Base-by-base conservation (phyloP, 2,797 vertebrate genomes). In the Crocodylus rhombifer region DNA sequence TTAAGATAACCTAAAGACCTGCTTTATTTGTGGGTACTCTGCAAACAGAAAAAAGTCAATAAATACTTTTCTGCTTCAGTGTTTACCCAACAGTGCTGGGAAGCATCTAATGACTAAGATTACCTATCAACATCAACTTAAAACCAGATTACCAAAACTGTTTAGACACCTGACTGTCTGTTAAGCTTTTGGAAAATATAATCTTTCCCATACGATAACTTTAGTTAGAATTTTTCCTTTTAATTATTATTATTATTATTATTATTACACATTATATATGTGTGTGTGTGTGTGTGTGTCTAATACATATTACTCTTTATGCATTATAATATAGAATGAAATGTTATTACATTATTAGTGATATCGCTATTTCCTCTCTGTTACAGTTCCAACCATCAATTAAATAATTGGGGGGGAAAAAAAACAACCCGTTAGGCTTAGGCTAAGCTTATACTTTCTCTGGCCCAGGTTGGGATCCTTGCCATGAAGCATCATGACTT, bases 151-250 rank as follows among this genome's bases (percentile, higher is more conserved):
- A 90, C 42, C 61, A 75, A 55, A 56, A 65, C 4, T 61, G 80
- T 89, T 79, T 87, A 91, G 33, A 42, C 86, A 93, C 60, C 3
- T 12, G 79, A 83, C 63, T 92, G 84, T 92, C 92, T 91, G 51
- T 61, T 86, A 33, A 6, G 15, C 28, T 61, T n/a, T 9, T 42
- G 60, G 77, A 63, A 95, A 94, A 69, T 82, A 51, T 65, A 86
- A 36, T 64, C 26, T 78, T 84, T 81, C 91, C 91, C 91, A 92
- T 71, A 77, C 83, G 21, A 55, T 36, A 75, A 64, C 84, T 90
- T 23, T 42, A 23, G 18, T 25, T 92, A 84, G 14, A 16, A 5
- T 55, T 88, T 84, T 89, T 71, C 14, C 23, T 78, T 71, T 88
- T 26, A 14, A 75, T 71, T 94, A 89, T 87, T 55, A 42, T 63